Conservation (phyloP, 2,888 invertebrate species). For the Chymomyza procnemis region DNA sequence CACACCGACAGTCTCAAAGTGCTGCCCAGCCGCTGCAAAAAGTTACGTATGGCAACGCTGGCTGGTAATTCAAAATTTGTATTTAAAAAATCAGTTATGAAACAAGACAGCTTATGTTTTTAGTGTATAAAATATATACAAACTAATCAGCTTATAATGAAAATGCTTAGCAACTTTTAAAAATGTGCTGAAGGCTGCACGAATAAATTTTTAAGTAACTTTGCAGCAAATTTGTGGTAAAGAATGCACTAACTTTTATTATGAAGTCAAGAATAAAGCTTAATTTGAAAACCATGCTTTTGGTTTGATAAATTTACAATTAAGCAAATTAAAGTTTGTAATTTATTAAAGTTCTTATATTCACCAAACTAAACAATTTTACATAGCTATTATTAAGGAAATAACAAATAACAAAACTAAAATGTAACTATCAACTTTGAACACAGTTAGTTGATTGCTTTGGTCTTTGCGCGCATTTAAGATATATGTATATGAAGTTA, state of each 20-base stretch:
- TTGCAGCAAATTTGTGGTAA: too few relatives aligned
- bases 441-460: slow-evolving; percentile 37
- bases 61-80: not conserved
- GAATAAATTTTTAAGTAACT: too few relatives aligned
- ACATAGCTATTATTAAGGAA: slow-evolving; percentile 39
- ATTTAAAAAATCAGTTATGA: slow-evolving; percentile 5
- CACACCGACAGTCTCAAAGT: slow-evolving; percentile 2
- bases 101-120: too few relatives aligned
- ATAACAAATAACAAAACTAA: slow-evolving; percentile 64
- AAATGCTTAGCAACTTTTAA: too few relatives aligned
- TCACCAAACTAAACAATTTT: slow-evolving; percentile 34
- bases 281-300: not conserved
- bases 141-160: too few relatives aligned
- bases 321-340: not conserved
- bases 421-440: slow-evolving; percentile 39
- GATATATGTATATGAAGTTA: not conserved
- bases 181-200: too few relatives aligned
- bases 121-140: too few relatives aligned
- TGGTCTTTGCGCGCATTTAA: slow-evolving; percentile 50
- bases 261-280: too few relatives aligned
- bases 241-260: too few relatives aligned
- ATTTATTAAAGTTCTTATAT: slow-evolving; percentile 23
- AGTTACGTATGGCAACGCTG: not conserved
- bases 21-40: not conserved
- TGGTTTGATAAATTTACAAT: not conserved